Percentiles rank a stretch among this genome's conserved stretches.
Conservation (phyloP, 2,113 vertebrate species). For the Calidris pygmaea region DNA sequence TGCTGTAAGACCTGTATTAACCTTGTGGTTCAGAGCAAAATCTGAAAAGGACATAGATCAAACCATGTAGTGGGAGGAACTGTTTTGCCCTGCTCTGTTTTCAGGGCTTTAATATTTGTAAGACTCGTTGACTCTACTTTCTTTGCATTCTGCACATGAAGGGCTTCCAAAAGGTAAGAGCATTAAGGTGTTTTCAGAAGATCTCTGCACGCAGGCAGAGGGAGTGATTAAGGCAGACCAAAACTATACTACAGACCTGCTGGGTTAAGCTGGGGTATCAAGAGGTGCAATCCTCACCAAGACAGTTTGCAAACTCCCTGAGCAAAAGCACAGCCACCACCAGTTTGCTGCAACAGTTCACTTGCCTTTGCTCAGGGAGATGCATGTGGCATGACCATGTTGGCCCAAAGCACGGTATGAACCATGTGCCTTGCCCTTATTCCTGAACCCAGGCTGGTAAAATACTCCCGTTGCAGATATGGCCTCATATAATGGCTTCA, state of each 20-base stretch:
- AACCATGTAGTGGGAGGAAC: neutral
- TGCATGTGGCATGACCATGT: neutral
- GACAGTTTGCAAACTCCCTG: neutral
- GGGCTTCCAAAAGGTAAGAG: neutral
- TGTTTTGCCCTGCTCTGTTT: neutral
- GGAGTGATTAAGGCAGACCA: neutral
- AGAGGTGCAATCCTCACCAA: neutral
- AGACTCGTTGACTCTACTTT: neutral
- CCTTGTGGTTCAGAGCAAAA: neutral
- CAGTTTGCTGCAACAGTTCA: fast-evolving
- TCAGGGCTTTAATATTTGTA: neutral
- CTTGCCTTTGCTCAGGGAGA: neutral
- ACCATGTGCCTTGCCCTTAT: neutral
- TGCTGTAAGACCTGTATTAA: neutral
- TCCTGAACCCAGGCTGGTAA: neutral
- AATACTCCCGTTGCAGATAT: neutral
- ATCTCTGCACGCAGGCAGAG: fast-evolving
- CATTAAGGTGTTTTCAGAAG: neutral
- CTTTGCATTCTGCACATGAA: neutral
- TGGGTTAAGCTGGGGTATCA: neutral
- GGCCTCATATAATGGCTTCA: neutral
- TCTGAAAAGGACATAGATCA: neutral
- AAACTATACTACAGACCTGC: neutral
- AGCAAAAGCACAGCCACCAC: neutral
- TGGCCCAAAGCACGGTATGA: neutral